These are phyloP conservation scores for Platycheirus rosarum DNA, from an alignment of 2,888 invertebrate genomes.

Conservation along the genomic window DNA sequence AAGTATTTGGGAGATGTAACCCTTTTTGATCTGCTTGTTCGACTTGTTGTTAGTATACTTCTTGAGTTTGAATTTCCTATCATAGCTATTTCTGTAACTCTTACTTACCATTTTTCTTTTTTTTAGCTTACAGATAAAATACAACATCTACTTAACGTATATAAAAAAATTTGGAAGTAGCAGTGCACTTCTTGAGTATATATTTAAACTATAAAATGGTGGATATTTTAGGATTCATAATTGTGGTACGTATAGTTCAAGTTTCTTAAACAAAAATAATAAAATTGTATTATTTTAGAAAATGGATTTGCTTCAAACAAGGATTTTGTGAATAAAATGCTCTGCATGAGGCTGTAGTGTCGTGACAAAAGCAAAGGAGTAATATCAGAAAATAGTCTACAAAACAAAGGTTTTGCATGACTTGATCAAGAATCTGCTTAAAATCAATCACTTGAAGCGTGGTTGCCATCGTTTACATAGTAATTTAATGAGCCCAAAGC, in stretches of 20 bases:
- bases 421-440: slow-evolving; percentile 9
- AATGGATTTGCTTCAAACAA: slow-evolving; percentile 39
- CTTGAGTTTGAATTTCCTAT: too few relatives aligned
- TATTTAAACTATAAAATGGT: slow-evolving; percentile 14
- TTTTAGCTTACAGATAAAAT: slow-evolving; percentile 63
- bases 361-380: too few relatives aligned
- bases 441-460: slow-evolving; percentile 9
- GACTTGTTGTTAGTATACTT: too few relatives aligned
- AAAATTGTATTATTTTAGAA: slow-evolving; percentile 16
- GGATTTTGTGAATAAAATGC: slow-evolving; percentile 23
- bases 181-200: not conserved
- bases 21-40: too few relatives aligned
- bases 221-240: slow-evolving; percentile 5
- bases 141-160: slow-evolving; percentile 24
- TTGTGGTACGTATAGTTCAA: slow-evolving; percentile 20
- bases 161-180: not conserved
- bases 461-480: slow-evolving; percentile 44
- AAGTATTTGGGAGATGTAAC: too few relatives aligned
- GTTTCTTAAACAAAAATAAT: not conserved
- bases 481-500: slow-evolving; percentile 63
- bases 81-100: too few relatives aligned
- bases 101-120: not conserved
- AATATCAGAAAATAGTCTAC: not conserved
- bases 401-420: slow-evolving; percentile 46
- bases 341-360: slow-evolving; percentile 23